phyloP scores from a whole-genome alignment of 2,113 vertebrate genomes.

The Xyrauchen texanus region DNA sequence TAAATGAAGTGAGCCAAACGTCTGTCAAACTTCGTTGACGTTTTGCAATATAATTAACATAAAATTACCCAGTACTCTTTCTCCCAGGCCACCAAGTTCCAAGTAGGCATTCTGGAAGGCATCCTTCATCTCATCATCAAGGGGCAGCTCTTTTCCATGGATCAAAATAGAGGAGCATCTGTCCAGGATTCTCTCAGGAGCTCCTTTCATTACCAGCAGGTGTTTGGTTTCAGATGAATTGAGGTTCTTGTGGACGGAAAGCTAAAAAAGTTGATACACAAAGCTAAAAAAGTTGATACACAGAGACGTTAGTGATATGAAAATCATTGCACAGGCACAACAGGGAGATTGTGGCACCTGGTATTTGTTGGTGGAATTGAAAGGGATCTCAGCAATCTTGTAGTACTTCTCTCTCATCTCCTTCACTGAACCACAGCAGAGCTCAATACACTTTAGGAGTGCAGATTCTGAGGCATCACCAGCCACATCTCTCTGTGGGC shows the following conservation, averaged over 20 bases:
- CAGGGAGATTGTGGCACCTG: conserved; percentile 73
- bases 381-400: conserved; percentile 89
- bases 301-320: conserved; percentile 1
- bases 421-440: conserved; percentile 88
- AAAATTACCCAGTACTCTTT: conserved; percentile 82
- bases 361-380: conserved; percentile 96
- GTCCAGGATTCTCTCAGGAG: conserved; percentile 89
- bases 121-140: conserved; percentile 88
- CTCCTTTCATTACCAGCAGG: conserved; percentile 91
- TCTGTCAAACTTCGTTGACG: not conserved
- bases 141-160: conserved; percentile 83
- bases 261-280: conserved; percentile 63
- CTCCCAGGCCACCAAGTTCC: conserved; percentile 87
- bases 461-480: conserved; percentile 91
- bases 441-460: conserved; percentile 90
- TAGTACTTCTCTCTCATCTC: conserved; percentile 82
- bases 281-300: conserved; percentile 59
- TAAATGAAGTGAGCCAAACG: not conserved
- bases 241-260: conserved; percentile 84
- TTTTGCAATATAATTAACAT: not conserved
- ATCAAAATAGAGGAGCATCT: conserved; percentile 88
- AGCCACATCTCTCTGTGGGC: conserved; percentile 83
- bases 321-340: not conserved
- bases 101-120: conserved; percentile 94
- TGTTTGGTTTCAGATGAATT: conserved; percentile 69